Base-by-base conservation (phyloP, 2,888 invertebrate species). In the Rhimphoctona megacephalus region DNA sequence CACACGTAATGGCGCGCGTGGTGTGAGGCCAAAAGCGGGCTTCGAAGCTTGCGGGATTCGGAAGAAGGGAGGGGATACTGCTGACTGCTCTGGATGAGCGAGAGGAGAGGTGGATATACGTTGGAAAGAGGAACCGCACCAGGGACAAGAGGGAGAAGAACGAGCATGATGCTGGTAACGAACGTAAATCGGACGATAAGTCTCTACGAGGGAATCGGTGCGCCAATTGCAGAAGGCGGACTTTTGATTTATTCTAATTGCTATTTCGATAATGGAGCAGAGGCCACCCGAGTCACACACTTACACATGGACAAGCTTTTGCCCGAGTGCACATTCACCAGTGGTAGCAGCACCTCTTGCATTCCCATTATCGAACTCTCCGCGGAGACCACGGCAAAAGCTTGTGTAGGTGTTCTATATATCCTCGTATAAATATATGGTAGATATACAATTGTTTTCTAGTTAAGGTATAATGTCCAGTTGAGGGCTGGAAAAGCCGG, bases 181-280 rank as follows among this genome's bases (percentile, higher is more conserved):
- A 87, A 88, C 85, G 87, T 88, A 87, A 89, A 87, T 87, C 87
- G 86, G 87, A 87, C 78, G 87, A 89, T 89, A 87, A 87, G 88
- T 89, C 86, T 82, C 82, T 88, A 81, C 85, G 87, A 83, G 86
- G 87, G 88, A 91, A 92, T 91, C 90, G 90, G 90, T 88, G 89
- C 88, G 88, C 88, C 90, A 90, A 92, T 92, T 91, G 91, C 88
- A 90, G 88, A 88, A 92, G 91, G 89, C 86, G 90, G 85, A 91
- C 92, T 92, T 92, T 92, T 94, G 93, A 94, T 94, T 94, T 94
- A 94, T 93, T 92, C 93, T 94, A 94, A 94, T 94, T 93, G 92
- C 94, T 93, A 93, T 94, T 93, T 94, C 94, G 94, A 94, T 94
- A 94, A 93, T 93, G 93, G 92, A 90, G 89, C 89, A 67, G 82